Conservation (phyloP, 1,140 invertebrate genomes). For the Drosophila dunni region DNA sequence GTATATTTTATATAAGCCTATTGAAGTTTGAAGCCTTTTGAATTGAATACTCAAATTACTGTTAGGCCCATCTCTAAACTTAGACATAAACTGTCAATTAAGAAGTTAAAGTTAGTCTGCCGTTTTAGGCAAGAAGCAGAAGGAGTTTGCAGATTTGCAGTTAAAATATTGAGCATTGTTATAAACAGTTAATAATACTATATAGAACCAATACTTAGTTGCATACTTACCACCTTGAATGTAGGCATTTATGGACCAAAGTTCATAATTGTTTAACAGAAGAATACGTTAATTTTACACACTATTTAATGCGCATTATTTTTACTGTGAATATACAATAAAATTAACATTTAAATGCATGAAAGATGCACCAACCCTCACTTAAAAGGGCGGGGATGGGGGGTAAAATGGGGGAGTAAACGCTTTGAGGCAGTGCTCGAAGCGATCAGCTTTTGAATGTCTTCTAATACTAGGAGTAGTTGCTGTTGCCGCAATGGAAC, state of each 20-base stretch:
- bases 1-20: conserved; percentile 33
- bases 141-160: conserved; percentile 22
- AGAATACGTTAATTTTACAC: conserved; percentile 45
- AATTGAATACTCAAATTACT: conserved; percentile 11
- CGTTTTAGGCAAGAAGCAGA: conserved; percentile 51
- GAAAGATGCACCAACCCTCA: conserved; percentile 46
- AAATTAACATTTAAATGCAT: conserved; percentile 80
- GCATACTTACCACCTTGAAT: conserved; percentile 44
- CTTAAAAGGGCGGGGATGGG: conserved; percentile 5
- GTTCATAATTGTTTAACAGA: conserved; percentile 21
- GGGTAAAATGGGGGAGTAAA: neutral
- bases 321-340: conserved; percentile 75
- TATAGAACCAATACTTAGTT: conserved; percentile 9
- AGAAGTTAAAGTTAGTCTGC: conserved; percentile 31
- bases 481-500: conserved; percentile 31
- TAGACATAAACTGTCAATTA: conserved; percentile 14
- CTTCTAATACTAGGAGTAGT: conserved; percentile 54
- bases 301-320: conserved; percentile 58
- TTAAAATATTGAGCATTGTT: conserved; percentile 9
- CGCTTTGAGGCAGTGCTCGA: no score
- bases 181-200: conserved; percentile 15
- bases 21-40: neutral
- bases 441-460: conserved; percentile 35
- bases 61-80: conserved; percentile 7
- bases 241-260: conserved; percentile 36